phyloP scores from a whole-genome alignment of 1,140 invertebrate genomes.

The Heterodera schachtii region DNA sequence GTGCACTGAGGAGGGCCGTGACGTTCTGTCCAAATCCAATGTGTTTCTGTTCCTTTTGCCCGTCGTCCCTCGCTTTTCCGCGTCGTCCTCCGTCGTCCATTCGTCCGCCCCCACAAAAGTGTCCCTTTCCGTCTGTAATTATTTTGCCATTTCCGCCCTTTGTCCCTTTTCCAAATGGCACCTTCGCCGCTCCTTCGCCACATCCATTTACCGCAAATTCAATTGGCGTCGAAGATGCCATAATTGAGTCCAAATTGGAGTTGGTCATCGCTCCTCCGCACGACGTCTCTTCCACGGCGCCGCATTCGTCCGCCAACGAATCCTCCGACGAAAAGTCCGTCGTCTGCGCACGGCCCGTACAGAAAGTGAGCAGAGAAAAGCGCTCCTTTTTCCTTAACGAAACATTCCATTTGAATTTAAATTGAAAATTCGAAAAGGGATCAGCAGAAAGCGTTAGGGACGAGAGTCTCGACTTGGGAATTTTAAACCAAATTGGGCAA shows the following conservation, averaged over 20 bases:
- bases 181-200: background rate
- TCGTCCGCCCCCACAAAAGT: constrained; percentile 11
- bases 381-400: constrained; percentile 25
- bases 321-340: constrained; percentile 26
- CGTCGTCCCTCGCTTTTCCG: background rate
- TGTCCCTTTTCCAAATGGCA: background rate
- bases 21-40: constrained; percentile 19
- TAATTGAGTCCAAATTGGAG: constrained; percentile 30
- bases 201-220: constrained; percentile 11
- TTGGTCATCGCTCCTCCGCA: constrained; percentile 18
- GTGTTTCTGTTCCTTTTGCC: background rate
- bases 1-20: constrained; percentile 25
- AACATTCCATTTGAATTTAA: background rate
- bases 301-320: constrained; percentile 10
- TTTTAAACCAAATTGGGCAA: too few relatives aligned
- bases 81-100: background rate
- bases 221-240: constrained; percentile 21
- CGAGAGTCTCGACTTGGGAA: too few relatives aligned
- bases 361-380: constrained; percentile 23
- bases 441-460: too few relatives aligned
- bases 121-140: constrained; percentile 9
- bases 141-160: background rate
- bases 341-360: background rate
- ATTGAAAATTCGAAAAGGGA: background rate
- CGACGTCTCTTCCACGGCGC: constrained; percentile 10